A percentile compares a stretch with the other conserved stretches of the same genome.
These are phyloP conservation scores for Phacellophora camtschatica DNA, from an alignment of 30 jellyfish, hydroid and myxozoan species.

Conservation along the genomic window DNA sequence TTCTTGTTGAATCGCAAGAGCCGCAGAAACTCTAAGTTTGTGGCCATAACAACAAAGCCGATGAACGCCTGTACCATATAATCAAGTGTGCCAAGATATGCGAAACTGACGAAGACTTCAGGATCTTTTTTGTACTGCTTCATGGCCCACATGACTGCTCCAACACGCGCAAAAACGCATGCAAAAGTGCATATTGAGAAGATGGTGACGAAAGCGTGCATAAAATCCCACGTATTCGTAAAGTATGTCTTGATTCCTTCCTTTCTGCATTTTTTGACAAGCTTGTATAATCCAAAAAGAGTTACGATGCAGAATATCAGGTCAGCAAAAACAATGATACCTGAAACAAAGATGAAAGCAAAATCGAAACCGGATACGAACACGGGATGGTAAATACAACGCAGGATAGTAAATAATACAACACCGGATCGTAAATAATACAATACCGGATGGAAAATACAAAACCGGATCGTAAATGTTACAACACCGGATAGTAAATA, in stretches of 20 bases:
- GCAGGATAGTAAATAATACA: no score
- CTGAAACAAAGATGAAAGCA: not conserved
- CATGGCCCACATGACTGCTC: constrained; percentile 91
- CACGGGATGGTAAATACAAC: no score
- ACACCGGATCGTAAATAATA: no score
- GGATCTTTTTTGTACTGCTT: constrained; percentile 78
- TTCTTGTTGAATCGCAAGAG: constrained; percentile 83
- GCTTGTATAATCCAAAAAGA: constrained; percentile 75
- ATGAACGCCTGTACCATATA: constrained; percentile 78
- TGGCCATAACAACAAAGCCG: constrained; percentile 88
- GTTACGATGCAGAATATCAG: constrained; percentile 63
- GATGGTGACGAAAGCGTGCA: constrained; percentile 84
- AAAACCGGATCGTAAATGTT: no score
- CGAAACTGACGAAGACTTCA: constrained; percentile 87
- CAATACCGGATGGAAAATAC: no score
- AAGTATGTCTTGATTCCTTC: constrained; percentile 66
- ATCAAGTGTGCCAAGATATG: constrained; percentile 85
- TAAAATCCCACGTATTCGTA: constrained; percentile 74
- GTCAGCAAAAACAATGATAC: constrained; percentile 73
- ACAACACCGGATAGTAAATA: no score
- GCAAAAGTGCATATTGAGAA: constrained; percentile 82
- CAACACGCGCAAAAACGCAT: constrained; percentile 77
- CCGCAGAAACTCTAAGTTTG: constrained; percentile 89
- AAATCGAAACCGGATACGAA: no score
- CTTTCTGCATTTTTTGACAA: constrained; percentile 63